A percentile compares a stretch with the other conserved stretches of the same genome.
Evolutionary conservation across 2,888 invertebrate genomes (phyloP).

Genomic region (Ectemnius continuus): DNA sequence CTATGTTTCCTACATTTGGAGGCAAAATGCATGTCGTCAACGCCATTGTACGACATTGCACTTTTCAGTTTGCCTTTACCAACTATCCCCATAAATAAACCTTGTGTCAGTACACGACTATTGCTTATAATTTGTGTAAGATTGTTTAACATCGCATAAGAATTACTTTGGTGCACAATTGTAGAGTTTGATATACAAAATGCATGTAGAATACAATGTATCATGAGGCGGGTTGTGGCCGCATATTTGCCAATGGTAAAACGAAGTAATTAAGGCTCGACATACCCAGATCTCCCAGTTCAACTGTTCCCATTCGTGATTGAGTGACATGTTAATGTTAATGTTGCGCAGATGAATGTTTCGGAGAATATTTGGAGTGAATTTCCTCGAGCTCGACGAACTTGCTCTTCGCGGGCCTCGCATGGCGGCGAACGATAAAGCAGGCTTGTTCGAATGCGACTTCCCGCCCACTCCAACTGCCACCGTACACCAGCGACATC

Average conservation of each 20-base stretch:
- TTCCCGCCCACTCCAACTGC: conserved; percentile 28
- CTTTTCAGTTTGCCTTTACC: too few species aligned
- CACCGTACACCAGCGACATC: background rate
- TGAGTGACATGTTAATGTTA: conserved; percentile 62
- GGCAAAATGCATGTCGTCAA: too few species aligned
- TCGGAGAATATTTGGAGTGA: conserved; percentile 24
- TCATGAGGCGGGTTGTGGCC: too few species aligned
- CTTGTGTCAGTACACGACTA: too few species aligned
- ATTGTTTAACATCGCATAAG: too few species aligned
- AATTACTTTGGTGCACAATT: too few species aligned
- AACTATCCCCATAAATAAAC: too few species aligned
- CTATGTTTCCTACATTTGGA: too few species aligned
- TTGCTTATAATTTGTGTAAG: too few species aligned
- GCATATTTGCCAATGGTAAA: background rate
- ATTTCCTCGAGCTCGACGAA: conserved; percentile 13
- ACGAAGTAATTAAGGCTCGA: conserved; percentile 23
- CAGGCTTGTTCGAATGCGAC: conserved; percentile 27
- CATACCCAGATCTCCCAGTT: conserved; percentile 72
- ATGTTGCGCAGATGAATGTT: conserved; percentile 55
- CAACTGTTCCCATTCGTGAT: conserved; percentile 69
- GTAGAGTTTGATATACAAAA: too few species aligned
- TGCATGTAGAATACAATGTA: too few species aligned
- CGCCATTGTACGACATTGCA: too few species aligned
- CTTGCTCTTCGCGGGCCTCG: conserved; percentile 21
- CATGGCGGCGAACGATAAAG: conserved; percentile 30